Base-by-base conservation (phyloP, 2,113 vertebrate species). In the Gobiocypris rarus region DNA sequence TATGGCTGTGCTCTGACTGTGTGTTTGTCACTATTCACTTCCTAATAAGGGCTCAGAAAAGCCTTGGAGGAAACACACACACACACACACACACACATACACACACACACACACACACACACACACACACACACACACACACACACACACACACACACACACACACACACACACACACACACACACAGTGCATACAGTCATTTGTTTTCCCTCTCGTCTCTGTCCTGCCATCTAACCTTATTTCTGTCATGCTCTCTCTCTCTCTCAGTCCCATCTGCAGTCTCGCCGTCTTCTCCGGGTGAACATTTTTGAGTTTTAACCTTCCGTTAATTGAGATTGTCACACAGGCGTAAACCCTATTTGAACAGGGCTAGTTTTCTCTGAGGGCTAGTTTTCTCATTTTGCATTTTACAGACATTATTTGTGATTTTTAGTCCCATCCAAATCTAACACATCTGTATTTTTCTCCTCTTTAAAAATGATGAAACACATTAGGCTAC, bases 11-110 rank as follows among this genome's bases (percentile, higher is more conserved):
- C 73, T 54, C 48, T 74, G 48, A 48, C 45, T 58, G 74, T 34
- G 74, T 34, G 50, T n/a, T 31, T 54, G 28, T 76, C 50, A 38
- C 48, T 56, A 28, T 56, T 56, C 74, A 41, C 17, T 76, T 76
- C 52, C 74, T 76, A 56, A 56, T 76, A 76, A 38, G 74, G 28
- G 48, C 73, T 75, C 48, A 56, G 26, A 54, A 54, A 19, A 34
- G 63, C 31, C 0, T 0, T 34, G 28, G 63, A 67, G 28, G 14
- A 65, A 3, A 65, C 61, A 65, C 61, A 65, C 63, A 19, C 61
- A 65, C 61, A 17, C 61, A 15, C 11, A 43, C 43, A 43, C 43
- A 43, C 43, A 43, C 43, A 43, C 9, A 43, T 4, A 50, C 48
- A 14, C 48, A 50, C 13, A 50, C 48, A 50, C 13, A 50, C 13